Percentiles rank a stretch among this genome's conserved stretches.
Conservation (phyloP, 2,888 invertebrate genomes). For the Tetragonisca angustula region DNA sequence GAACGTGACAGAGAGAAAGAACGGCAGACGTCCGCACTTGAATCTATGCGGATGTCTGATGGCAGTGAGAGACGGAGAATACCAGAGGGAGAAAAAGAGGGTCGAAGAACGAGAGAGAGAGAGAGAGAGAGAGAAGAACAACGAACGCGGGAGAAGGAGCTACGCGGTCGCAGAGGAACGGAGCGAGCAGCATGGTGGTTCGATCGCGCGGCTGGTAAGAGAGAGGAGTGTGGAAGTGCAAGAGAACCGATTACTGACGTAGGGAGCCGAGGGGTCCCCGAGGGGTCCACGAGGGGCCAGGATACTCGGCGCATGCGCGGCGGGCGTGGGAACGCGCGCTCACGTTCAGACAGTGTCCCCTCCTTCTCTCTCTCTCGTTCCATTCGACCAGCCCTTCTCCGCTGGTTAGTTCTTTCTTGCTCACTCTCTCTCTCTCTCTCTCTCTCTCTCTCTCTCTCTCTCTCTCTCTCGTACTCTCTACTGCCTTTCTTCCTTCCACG, state of each 20-base stretch:
- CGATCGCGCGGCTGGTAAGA: conserved; percentile 27
- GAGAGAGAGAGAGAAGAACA: conserved; percentile 14
- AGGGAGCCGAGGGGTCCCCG: conserved; percentile 50
- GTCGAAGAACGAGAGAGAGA: background rate
- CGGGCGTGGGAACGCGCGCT: conserved; percentile 82
- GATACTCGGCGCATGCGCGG: conserved; percentile 78
- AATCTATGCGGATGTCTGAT: conserved; percentile 70
- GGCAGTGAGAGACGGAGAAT: conserved; percentile 38
- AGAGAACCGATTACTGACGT: conserved; percentile 66
- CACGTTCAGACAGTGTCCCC: conserved; percentile 70
- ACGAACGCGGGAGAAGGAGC: conserved; percentile 40
- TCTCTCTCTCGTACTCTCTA: background rate
- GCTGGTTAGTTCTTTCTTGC: background rate
- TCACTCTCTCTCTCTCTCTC: conserved; percentile 21
- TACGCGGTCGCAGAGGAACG: conserved; percentile 42
- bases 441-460: background rate
- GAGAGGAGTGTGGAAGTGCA: conserved; percentile 60
- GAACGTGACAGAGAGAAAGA: conserved; percentile 64
- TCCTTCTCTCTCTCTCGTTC: conserved; percentile 50
- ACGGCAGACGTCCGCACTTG: conserved; percentile 68
- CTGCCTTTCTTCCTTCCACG: background rate
- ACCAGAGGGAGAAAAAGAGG: background rate
- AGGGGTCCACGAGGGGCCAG: conserved; percentile 52
- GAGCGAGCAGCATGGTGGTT: conserved; percentile 36
- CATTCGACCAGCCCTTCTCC: conserved; percentile 29